Conservation (phyloP, 1,140 invertebrate genomes). For the Harpegnathos saltator region DNA sequence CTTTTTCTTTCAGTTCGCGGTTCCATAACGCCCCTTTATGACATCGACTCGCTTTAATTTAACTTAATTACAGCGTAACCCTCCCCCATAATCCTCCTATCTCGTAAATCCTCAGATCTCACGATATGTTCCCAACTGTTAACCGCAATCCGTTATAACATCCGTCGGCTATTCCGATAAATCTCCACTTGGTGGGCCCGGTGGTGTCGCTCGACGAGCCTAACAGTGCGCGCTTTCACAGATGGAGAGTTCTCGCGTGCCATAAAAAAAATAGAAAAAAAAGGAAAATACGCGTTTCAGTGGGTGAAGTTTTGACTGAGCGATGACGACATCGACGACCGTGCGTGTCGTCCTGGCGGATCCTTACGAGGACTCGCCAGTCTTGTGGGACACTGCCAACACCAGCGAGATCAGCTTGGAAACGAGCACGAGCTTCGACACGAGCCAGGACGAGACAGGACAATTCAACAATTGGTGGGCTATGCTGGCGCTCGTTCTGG, state of each 20-base stretch:
- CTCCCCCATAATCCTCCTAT: neutral
- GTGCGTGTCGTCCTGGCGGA: constrained; percentile 47
- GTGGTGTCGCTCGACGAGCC: neutral
- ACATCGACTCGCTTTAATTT: neutral
- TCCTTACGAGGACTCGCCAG: constrained; percentile 50
- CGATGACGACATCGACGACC: constrained; percentile 67
- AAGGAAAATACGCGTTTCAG: neutral
- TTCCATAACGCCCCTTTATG: constrained; percentile 1
- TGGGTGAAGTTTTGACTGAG: constrained; percentile 43
- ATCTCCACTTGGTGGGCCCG: neutral
- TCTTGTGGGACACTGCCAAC: constrained; percentile 69
- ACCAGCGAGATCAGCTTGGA: constrained; percentile 69
- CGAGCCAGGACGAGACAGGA: constrained; percentile 71
- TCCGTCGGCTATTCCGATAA: neutral
- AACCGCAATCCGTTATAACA: constrained; percentile 4
- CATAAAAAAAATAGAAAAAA: constrained; percentile 1
- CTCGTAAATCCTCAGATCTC: neutral
- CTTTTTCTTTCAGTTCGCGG: neutral
- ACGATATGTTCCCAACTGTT: constrained; percentile 5
- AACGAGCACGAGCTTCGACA: constrained; percentile 44
- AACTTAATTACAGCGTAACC: neutral
- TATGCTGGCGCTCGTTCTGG: constrained; percentile 91
- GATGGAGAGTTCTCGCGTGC: constrained; percentile 12
- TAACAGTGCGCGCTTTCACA: constrained; percentile 34
- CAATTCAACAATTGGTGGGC: constrained; percentile 90